A percentile compares a stretch with the other conserved stretches of the same genome.
Conservation (phyloP, 2,113 vertebrate species). For the Podilymbus podiceps region DNA sequence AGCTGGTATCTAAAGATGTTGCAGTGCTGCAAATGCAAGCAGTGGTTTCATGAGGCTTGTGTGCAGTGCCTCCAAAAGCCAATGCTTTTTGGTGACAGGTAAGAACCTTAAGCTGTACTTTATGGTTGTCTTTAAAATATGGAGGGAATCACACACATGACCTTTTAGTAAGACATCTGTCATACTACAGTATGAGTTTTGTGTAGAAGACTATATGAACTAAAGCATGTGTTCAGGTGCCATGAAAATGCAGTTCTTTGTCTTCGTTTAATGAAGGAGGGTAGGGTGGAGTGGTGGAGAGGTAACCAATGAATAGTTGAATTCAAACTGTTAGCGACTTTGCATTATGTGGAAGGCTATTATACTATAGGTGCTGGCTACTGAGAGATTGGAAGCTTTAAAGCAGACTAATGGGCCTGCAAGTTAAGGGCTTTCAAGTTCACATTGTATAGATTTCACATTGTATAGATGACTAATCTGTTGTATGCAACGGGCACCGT, state of each 20-base stretch:
- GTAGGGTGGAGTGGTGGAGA: background rate
- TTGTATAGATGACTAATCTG: background rate
- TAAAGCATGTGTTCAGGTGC: background rate
- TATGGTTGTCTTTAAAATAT: background rate
- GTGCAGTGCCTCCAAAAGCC: conserved; percentile 96
- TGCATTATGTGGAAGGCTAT: background rate
- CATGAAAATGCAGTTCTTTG: background rate
- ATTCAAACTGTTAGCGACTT: background rate
- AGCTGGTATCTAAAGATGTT: conserved; percentile 99
- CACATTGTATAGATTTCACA: background rate
- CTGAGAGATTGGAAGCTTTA: background rate
- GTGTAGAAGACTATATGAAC: background rate
- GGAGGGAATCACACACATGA: background rate
- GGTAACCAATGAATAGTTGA: background rate
- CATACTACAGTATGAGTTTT: background rate
- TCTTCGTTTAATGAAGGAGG: background rate
- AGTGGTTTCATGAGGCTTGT: conserved; percentile 98
- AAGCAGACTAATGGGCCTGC: background rate
- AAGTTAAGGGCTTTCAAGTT: background rate
- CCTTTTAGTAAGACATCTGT: background rate
- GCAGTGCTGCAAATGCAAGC: conserved; percentile 94
- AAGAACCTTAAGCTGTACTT: conserved; percentile 31
- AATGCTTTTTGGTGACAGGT: conserved; percentile 96
- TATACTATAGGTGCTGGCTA: background rate
- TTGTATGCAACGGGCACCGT: background rate